phyloP scores from a whole-genome alignment of 2,113 vertebrate species.

The Leptobrachium ailaonicum region DNA sequence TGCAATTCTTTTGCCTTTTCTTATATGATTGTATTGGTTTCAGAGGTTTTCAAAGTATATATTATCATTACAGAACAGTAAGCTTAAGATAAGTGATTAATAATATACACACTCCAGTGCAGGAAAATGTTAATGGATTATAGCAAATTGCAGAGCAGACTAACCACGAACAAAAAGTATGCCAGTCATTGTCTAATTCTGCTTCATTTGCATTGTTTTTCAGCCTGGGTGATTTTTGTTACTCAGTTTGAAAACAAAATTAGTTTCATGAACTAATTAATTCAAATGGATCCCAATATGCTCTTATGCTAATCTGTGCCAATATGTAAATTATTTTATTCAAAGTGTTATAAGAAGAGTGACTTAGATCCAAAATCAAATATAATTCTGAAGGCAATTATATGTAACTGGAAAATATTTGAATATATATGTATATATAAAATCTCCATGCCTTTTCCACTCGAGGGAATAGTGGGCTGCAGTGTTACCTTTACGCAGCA shows the following conservation, averaged over 20 bases:
- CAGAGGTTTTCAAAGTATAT: slow-evolving; percentile 37
- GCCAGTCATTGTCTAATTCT: slow-evolving; percentile 45
- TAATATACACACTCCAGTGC: slow-evolving; percentile 39
- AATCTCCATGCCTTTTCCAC: no score
- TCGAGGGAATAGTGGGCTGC: no score
- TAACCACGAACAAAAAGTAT: slow-evolving; percentile 32
- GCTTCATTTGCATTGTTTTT: slow-evolving; percentile 42
- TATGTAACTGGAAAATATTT: no score
- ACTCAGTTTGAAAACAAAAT: slow-evolving; percentile 16
- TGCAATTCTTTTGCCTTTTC: slow-evolving; percentile 4
- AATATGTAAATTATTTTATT: slow-evolving; percentile 51
- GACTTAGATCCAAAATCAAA: no score
- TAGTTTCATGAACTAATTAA: slow-evolving; percentile 30
- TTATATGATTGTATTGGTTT: slow-evolving; percentile 41
- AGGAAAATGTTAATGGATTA: slow-evolving; percentile 45
- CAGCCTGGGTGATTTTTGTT: slow-evolving; percentile 21
- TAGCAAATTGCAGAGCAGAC: slow-evolving; percentile 28
- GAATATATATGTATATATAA: no score
- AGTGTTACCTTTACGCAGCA: no score
- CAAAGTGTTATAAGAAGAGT: slow-evolving; percentile 42
- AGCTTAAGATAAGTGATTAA: slow-evolving; percentile 45
- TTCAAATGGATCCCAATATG: slow-evolving; percentile 14
- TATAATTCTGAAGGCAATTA: no score
- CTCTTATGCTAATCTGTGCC: neutral
- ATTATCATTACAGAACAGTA: slow-evolving; percentile 37